Evolutionary conservation across 2,797 vertebrate genomes (phyloP).

Genomic region (Macroramphosus scolopax): DNA sequence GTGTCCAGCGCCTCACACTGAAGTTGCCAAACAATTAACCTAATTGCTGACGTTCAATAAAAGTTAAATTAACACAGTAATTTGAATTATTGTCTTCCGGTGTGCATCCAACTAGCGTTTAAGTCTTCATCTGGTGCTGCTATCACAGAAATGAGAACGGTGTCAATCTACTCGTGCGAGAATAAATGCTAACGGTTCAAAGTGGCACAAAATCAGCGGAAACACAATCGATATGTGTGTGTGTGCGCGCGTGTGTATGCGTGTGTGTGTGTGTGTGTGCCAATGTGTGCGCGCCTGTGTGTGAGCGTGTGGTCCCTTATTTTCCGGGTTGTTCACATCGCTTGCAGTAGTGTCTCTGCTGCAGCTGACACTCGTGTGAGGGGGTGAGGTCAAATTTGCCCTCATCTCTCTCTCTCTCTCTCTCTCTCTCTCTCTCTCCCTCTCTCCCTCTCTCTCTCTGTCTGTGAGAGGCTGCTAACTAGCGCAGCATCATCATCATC

Average conservation of each 20-base stretch:
- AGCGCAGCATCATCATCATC: constrained; percentile 60
- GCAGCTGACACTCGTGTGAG: constrained; percentile 72
- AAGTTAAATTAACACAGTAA: too few relatives aligned
- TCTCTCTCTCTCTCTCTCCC: constrained; percentile 13
- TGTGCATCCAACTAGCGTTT: too few relatives aligned
- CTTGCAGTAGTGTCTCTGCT: constrained; percentile 64
- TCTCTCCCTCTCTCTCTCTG: constrained; percentile 16
- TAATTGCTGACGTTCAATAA: too few relatives aligned
- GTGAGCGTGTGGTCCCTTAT: constrained; percentile 62
- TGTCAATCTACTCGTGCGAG: too few relatives aligned
- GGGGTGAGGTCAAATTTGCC: constrained; percentile 64
- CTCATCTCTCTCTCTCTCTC: constrained; percentile 31
- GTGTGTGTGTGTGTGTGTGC: constrained; percentile 1
- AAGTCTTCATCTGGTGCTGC: too few relatives aligned
- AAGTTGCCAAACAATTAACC: too few relatives aligned
- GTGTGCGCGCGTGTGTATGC: constrained; percentile 2
- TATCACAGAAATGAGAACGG: too few relatives aligned
- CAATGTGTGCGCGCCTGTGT: constrained; percentile 12
- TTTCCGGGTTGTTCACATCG: constrained; percentile 74
- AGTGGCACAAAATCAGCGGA: not conserved
- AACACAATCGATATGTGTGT: not conserved
- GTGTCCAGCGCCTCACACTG: too few relatives aligned
- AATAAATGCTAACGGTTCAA: too few relatives aligned
- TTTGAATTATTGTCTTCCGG: too few relatives aligned
- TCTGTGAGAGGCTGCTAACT: constrained; percentile 56